A percentile compares a stretch with the other conserved stretches of the same genome.
phyloP scores from a whole-genome alignment of 2,113 vertebrate genomes.

The Lampris incognitus region DNA sequence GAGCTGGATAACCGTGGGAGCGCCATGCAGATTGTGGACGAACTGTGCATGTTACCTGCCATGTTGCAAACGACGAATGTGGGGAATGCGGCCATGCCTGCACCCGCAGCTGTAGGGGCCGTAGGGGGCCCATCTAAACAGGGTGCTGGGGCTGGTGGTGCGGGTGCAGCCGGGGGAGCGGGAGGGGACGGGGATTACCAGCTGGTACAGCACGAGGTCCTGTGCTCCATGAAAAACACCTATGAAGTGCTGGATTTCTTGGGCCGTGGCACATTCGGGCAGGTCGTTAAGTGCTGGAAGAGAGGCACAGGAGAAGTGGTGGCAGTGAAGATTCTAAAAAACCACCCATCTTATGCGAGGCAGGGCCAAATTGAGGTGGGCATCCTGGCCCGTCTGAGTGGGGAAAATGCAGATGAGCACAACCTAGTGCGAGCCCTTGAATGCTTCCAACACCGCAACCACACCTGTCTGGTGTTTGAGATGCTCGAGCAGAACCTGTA shows the following conservation, averaged over 20 bases:
- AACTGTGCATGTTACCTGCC: constrained; percentile 95
- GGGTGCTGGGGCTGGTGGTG: constrained; percentile 81
- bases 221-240: constrained; percentile 97
- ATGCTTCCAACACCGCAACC: constrained; percentile 98
- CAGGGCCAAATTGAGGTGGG: constrained; percentile 99
- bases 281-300: constrained; percentile 99
- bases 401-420: constrained; percentile 96
- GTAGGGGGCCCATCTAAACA: constrained; percentile 84
- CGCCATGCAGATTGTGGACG: constrained; percentile 98
- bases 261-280: constrained; percentile 97
- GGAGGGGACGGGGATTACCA: constrained; percentile 95
- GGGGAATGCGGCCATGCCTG: constrained; percentile 88
- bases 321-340: constrained; percentile 98
- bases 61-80: constrained; percentile 95
- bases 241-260: constrained; percentile 99
- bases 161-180: constrained; percentile 85
- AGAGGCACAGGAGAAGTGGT: constrained; percentile 95
- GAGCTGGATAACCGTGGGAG: constrained; percentile 90
- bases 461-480: constrained; percentile 98
- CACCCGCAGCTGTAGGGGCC: constrained; percentile 75
- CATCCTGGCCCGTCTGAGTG: constrained; percentile 95
- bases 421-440: constrained; percentile 98
- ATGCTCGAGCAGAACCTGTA: constrained; percentile 99
- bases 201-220: constrained; percentile 95
- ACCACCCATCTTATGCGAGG: constrained; percentile 96